Percentiles rank a stretch among this genome's conserved stretches.
Conservation (phyloP, 2,797 vertebrate species). For the Semaprochilodus insignis region DNA sequence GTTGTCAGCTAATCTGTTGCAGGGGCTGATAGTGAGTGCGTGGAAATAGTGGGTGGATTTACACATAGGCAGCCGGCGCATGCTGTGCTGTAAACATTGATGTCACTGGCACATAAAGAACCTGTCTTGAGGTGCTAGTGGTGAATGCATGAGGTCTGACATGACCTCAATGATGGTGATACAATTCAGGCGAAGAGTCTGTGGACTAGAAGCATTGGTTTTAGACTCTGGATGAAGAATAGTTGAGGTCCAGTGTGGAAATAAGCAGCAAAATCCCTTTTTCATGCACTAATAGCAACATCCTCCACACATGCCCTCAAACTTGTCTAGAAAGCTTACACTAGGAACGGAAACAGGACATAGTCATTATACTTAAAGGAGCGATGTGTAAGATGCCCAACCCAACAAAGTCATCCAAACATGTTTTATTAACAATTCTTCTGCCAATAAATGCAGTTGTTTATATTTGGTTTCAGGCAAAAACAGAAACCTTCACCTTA, state of each 20-base stretch:
- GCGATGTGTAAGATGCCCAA: too few species aligned
- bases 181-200: background rate
- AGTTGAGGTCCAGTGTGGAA: background rate
- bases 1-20: conserved; percentile 20
- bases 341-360: too few species aligned
- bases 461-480: too few species aligned
- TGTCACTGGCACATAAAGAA: background rate
- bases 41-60: conserved; percentile 3
- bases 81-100: background rate
- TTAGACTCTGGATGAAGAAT: background rate
- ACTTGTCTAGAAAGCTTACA: background rate
- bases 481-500: too few species aligned
- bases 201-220: background rate
- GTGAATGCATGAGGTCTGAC: background rate
- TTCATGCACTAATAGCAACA: background rate
- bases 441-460: too few species aligned
- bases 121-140: background rate
- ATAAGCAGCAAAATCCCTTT: background rate
- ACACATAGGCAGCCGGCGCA: background rate
- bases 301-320: background rate
- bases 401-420: too few species aligned
- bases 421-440: too few species aligned
- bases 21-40: background rate
- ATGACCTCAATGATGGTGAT: background rate
- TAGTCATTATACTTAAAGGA: too few species aligned